Percentiles rank a stretch among this genome's conserved stretches.
These are phyloP conservation scores for Agonopterix alstromeriana DNA, from an alignment of 2,888 invertebrate genomes.

Conservation along the genomic window DNA sequence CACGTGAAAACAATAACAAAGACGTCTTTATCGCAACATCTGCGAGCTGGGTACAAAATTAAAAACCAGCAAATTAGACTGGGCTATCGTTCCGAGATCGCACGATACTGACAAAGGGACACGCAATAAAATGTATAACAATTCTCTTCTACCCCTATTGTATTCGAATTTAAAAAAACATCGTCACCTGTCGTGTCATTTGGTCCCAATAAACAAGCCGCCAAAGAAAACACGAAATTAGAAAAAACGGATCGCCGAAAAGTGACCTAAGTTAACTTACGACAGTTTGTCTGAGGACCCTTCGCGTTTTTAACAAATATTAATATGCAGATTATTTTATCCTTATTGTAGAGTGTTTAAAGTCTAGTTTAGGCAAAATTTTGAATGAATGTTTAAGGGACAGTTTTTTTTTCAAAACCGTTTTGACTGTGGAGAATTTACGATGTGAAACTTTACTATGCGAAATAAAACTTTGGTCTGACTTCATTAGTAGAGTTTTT, in stretches of 20 bases:
- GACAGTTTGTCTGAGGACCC: background rate
- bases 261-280: conserved; percentile 46
- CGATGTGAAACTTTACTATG: conserved; percentile 65
- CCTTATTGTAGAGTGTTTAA: conserved; percentile 10
- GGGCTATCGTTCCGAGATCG: conserved; percentile 31
- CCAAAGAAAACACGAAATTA: conserved; percentile 66
- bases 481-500: conserved; percentile 69
- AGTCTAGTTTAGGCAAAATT: conserved; percentile 13
- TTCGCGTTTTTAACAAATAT: background rate
- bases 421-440: conserved; percentile 73
- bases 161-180: conserved; percentile 39
- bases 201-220: conserved; percentile 70
- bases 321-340: background rate
- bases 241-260: conserved; percentile 53
- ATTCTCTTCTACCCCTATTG: conserved; percentile 47
- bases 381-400: conserved; percentile 30
- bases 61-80: conserved; percentile 58
- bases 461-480: conserved; percentile 58
- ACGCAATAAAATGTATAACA: conserved; percentile 72
- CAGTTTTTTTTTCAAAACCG: conserved; percentile 51
- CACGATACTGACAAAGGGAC: conserved; percentile 39
- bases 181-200: conserved; percentile 77
- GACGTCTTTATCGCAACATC: conserved; percentile 54
- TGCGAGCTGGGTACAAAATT: conserved; percentile 33
- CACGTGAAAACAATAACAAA: conserved; percentile 15